Evolutionary conservation across 2,113 vertebrate species (phyloP).

Genomic region (Polypterus senegalus): DNA sequence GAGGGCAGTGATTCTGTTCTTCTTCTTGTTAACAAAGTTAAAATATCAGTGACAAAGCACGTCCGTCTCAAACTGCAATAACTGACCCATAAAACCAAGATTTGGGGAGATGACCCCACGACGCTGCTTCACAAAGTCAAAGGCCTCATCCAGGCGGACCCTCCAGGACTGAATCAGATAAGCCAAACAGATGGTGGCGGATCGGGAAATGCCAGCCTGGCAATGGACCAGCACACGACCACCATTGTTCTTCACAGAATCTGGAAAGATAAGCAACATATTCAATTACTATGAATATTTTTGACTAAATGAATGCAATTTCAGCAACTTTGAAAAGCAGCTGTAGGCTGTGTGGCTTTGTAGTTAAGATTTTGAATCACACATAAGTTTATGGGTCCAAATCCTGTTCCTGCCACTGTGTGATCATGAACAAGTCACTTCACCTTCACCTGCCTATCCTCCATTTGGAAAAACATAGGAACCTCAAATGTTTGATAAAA

Average conservation of each 20-base stretch:
- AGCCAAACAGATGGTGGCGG: constrained; percentile 59
- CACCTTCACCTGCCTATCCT: no score
- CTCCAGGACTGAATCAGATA: constrained; percentile 52
- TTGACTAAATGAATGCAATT: no score
- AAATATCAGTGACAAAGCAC: constrained; percentile 39
- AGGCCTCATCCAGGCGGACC: constrained; percentile 52
- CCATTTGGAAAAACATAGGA: no score
- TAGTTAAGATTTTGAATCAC: no score
- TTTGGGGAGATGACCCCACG: constrained; percentile 57
- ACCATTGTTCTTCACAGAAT: constrained; percentile 47
- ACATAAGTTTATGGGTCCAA: no score
- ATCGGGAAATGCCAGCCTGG: constrained; percentile 59
- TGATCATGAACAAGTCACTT: no score
- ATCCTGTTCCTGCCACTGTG: no score
- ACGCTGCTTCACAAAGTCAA: constrained; percentile 55
- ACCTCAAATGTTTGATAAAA: no score
- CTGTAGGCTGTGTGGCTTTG: no score
- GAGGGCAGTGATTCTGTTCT: no score
- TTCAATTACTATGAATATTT: background rate
- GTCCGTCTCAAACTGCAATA: constrained; percentile 58
- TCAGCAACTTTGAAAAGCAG: no score
- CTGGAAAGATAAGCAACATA: constrained; percentile 24
- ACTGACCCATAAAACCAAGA: constrained; percentile 58
- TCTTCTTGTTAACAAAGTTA: no score
- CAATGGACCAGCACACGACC: constrained; percentile 58